Evolutionary conservation across 2,888 invertebrate genomes (phyloP), one percentile per base, ranked within the genome.

Genomic region (Ophion costatus): DNA sequence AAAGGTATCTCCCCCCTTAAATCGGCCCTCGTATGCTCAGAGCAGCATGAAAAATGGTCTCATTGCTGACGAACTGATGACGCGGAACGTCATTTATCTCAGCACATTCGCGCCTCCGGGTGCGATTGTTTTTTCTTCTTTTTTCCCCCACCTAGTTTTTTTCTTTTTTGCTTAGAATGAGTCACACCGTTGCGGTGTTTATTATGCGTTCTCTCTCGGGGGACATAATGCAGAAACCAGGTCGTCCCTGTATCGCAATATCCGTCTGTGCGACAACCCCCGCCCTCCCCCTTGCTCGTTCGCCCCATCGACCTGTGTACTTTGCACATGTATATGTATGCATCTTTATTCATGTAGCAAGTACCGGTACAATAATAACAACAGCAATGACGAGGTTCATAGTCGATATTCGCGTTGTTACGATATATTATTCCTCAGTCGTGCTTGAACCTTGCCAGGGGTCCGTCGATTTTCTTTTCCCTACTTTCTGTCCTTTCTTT

Each of bases 281-380:
- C 14, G 3, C 45, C 45, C 51, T 11, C 51, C 51, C 51, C 17
- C 51, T 17, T 51, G 14, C 51, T 51, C 51, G 51, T 51, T 51
- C 14, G 51, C 51, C 51, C 51, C 51, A 17, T 51, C 51, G 51
- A 51, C 51, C 51, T 51, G 51, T 51, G 51, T 51, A 51, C 51
- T 79, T 71, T 64, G 42, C 71, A 70, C 61, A 69, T 38, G 59
- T 63, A 24, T 63, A 17, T 42, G 2, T 56, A 45, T 42, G 38
- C 33, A 66, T 75, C 29, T 22, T 7, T 56, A 64, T 79, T 38
- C 61, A 61, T 78, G 29, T 64, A 64, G 64, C 71, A 42, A 79
- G 79, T 79, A 71, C 79, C 79, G 79, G 71, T 79, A 70, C 33
- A 78, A 70, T 78, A 78, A 78, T 70, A 70, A 79, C 69, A 77